These are phyloP conservation scores for Drosophila punjabiensis DNA, from an alignment of 1,140 invertebrate species.

Conservation along the genomic window DNA sequence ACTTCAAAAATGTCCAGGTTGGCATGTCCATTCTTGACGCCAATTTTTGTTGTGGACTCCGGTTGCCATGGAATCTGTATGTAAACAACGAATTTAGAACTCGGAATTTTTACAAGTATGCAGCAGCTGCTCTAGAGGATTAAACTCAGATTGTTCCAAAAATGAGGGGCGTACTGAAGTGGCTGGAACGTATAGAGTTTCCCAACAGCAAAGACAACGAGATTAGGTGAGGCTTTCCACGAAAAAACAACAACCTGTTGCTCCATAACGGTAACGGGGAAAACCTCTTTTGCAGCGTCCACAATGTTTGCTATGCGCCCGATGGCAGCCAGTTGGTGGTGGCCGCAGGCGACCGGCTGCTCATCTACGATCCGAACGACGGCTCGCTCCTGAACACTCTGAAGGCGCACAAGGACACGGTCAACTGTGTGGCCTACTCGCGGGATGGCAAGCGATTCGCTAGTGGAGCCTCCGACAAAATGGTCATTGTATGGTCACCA, in stretches of 20 bases:
- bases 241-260: conserved; percentile 38
- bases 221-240: conserved; percentile 85
- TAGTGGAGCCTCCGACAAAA: conserved; percentile 98
- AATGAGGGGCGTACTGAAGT: conserved; percentile 95
- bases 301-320: conserved; percentile 97
- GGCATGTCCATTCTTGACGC: conserved; percentile 8
- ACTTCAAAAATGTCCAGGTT: neutral
- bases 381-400: conserved; percentile 96
- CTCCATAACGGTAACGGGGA: conserved; percentile 17
- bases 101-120: conserved; percentile 36
- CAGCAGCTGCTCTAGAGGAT: conserved; percentile 33
- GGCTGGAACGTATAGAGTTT: conserved; percentile 97
- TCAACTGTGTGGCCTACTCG: conserved; percentile 97
- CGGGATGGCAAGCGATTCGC: conserved; percentile 98
- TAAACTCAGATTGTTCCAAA: conserved; percentile 17
- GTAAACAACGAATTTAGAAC: conserved; percentile 64
- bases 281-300: conserved; percentile 89
- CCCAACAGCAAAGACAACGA: conserved; percentile 91
- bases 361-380: conserved; percentile 97
- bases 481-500: conserved; percentile 99
- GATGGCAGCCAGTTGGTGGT: conserved; percentile 97
- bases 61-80: conserved; percentile 64
- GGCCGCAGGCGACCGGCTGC: conserved; percentile 95
- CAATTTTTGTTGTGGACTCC: conserved; percentile 21
- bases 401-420: conserved; percentile 97